Evolutionary conservation across 2,888 invertebrate species (phyloP).

Genomic region (Acrocyrtus sp.): DNA sequence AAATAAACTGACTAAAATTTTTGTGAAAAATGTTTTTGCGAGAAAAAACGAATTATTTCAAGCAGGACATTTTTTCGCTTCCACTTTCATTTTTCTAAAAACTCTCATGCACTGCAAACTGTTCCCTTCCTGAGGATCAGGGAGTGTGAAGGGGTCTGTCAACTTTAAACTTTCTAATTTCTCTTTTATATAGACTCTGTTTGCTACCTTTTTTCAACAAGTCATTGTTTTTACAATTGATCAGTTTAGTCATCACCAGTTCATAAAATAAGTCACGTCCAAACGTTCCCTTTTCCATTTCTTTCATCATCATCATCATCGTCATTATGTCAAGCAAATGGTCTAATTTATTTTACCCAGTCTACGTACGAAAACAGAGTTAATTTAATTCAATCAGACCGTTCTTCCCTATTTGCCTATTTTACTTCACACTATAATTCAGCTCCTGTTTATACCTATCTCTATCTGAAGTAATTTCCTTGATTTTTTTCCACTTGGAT

Average conservation of each 20-base stretch:
- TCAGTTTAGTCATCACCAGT: background rate
- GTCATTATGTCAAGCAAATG: conserved; percentile 9
- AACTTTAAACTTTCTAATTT: conserved; percentile 36
- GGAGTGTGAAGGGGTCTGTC: conserved; percentile 17
- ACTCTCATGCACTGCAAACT: background rate
- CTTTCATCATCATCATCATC: no score
- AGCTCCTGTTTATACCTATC: background rate
- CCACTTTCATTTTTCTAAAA: conserved; percentile 9
- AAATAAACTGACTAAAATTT: background rate
- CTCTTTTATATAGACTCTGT: conserved; percentile 47
- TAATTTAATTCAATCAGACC: conserved; percentile 20
- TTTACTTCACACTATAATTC: background rate
- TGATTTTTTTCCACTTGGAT: conserved; percentile 18
- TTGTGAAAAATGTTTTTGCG: background rate
- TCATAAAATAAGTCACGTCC: background rate
- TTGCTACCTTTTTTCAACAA: conserved; percentile 24
- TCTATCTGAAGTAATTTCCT: conserved; percentile 20
- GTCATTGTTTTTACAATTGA: conserved; percentile 30
- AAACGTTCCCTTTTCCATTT: no score
- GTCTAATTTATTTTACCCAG: conserved; percentile 13
- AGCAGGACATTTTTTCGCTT: background rate
- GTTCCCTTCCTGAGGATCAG: conserved; percentile 16
- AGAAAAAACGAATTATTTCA: background rate
- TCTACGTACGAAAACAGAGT: background rate
- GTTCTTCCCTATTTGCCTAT: conserved; percentile 15